Base-by-base conservation (phyloP, 1,140 invertebrate species). In the Cheumatopsyche charites region DNA sequence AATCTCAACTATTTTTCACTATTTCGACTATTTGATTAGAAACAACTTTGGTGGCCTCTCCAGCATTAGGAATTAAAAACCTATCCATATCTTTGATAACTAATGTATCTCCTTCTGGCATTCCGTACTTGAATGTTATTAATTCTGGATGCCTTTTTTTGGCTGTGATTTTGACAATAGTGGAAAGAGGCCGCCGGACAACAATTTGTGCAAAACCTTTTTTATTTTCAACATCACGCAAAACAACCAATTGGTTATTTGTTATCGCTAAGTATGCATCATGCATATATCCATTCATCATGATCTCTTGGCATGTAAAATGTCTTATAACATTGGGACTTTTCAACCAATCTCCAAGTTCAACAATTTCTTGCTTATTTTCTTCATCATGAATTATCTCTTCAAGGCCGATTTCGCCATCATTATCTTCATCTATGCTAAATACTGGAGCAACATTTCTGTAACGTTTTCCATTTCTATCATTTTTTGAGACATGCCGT, bases 81-180 rank as follows among this genome's bases (percentile, higher is more conserved):
- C 91, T 89, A 84, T 97, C 95, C 89, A 96, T 92, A 81, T 96
- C 94, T 77, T 83, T 84, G 63, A 94, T 91, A 26, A 88, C 83
- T 62, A 91, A 82, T 21, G 88, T 88, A 71, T 93, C 91, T 26
- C 90, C 91, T 78, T 89, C 87, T 58, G 90, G 88, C 26, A 90
- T 87, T 13, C 94, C 94, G 79, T 96, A 96, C 81, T 97, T 97
- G 80, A 98, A 97, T 2, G 96, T 98, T 71, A 99, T 98, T 70
- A 98, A 83, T 81, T 98, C 94, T 0, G 96, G 95, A 82, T 94
- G 90, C 67, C 91, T 89, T 80, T 97, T 96, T 80, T 96, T 95
- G 9, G 94, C 96, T 0, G 96, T 98, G 71, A 99, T 98, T 86
- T 95, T 97, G 12, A 98, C 92, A 77, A 98, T 95, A 43, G 91